phyloP scores from a whole-genome alignment of 2,797 vertebrate species.

The Centroberyx gerrardi region DNA sequence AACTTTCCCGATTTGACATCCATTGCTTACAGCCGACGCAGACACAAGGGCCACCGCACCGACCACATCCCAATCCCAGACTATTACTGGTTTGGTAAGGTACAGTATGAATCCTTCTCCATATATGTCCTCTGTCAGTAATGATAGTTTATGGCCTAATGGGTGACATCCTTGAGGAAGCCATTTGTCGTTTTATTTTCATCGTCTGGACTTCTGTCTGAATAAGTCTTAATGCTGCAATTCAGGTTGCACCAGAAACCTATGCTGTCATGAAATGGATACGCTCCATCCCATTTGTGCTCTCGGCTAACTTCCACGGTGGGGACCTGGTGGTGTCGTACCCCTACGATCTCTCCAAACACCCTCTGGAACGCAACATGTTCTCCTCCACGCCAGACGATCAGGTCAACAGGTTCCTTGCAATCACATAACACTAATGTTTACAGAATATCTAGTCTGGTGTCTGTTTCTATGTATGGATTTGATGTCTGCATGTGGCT shows the following conservation, averaged over 20 bases:
- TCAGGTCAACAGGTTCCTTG: conserved; percentile 80
- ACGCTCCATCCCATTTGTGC: conserved; percentile 95
- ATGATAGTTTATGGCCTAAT: neutral
- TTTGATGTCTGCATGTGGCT: too few relatives aligned
- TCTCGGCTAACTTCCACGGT: conserved; percentile 94
- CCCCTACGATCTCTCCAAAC: conserved; percentile 93
- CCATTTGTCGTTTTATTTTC: neutral
- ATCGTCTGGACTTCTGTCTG: conserved; percentile 15
- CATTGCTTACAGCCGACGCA: conserved; percentile 87
- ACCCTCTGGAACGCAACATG: conserved; percentile 89
- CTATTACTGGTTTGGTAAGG: conserved; percentile 98
- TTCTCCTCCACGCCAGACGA: conserved; percentile 94
- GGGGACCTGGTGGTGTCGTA: conserved; percentile 95
- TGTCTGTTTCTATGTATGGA: too few relatives aligned
- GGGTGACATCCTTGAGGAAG: neutral
- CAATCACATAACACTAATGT: neutral
- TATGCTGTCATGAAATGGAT: conserved; percentile 98
- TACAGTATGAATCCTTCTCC: conserved; percentile 80
- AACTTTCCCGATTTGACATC: conserved; percentile 97
- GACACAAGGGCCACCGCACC: conserved; percentile 80
- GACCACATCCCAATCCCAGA: conserved; percentile 95
- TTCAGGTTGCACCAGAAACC: conserved; percentile 95
- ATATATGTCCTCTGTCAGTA: conserved; percentile 15
- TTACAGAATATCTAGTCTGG: too few relatives aligned
- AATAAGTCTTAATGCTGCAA: conserved; percentile 31